A percentile compares a stretch with the other conserved stretches of the same genome.
Evolutionary conservation across 2,113 vertebrate species (phyloP).

Genomic region (Illadopsis cleaveri): DNA sequence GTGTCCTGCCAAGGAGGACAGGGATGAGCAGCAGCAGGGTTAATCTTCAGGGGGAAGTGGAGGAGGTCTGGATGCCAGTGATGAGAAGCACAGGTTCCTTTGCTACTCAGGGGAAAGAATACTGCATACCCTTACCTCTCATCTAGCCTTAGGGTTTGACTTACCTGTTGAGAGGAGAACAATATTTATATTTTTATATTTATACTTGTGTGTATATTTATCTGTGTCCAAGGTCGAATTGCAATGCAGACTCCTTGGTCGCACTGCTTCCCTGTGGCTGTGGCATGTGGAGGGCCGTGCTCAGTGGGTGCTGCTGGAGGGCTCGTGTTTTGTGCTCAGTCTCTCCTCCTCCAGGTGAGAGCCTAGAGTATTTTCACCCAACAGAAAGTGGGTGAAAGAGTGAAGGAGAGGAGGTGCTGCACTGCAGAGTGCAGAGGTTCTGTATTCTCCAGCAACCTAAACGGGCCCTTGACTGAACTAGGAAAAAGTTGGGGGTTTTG

Average conservation of each 20-base stretch:
- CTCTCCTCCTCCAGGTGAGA: neutral
- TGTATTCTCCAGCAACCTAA: neutral
- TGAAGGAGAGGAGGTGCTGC: neutral
- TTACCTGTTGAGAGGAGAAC: neutral
- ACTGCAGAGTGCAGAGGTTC: neutral
- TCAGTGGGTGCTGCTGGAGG: neutral
- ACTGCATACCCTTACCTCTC: neutral
- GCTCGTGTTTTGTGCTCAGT: neutral
- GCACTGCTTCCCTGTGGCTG: neutral
- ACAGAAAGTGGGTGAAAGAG: rapidly evolving
- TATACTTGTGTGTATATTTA: neutral
- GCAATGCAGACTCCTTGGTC: neutral
- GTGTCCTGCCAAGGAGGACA: neutral
- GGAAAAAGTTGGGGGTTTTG: neutral
- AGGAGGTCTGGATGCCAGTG: neutral
- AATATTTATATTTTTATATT: neutral
- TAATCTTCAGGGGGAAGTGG: neutral
- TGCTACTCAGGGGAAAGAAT: neutral
- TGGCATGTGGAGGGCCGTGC: rapidly evolving
- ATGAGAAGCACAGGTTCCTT: neutral
- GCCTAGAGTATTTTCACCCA: neutral
- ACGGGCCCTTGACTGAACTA: neutral
- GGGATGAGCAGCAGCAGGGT: rapidly evolving
- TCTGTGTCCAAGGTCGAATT: rapidly evolving
- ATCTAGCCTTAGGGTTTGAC: neutral